Base-by-base conservation (phyloP, 1,140 invertebrate species). In the Vollenhovia emeryi region DNA sequence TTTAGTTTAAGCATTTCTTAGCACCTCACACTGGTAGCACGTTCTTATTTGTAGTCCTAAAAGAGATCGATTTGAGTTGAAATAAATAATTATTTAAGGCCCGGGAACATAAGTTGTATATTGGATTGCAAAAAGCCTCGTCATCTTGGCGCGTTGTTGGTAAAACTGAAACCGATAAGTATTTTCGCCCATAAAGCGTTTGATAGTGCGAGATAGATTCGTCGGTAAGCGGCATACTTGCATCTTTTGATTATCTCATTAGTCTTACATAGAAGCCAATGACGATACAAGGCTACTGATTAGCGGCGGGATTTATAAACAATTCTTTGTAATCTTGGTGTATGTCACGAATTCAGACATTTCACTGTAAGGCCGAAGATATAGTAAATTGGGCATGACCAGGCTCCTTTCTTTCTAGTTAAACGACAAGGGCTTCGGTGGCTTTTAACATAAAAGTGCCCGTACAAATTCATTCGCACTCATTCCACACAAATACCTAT, bases 321-420 rank as follows among this genome's bases (percentile, higher is more conserved):
- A 94, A 92, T 90, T 95, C 94, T 95, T 95, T 95, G 94, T 94
- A 95, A 95, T 95, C 94, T 95, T 95, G 94, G 94, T 93, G 93
- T 92, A 83, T 89, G 87, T 88, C 91, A 71, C 71, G 90, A 95
- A 91, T 91, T 40, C 86, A 87, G 78, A 90, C 91, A n/a, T 91
- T 92, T 92, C 92, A 93, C 94, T 95, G 94, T 95, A 95, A 95
- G 94, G 94, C 92, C 94, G 92, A 94, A 95, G 94, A 95, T 91
- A 95, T 91, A 95, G 50, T 75, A 93, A 93, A 92, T 75, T 91
- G 91, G 92, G 92, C 79, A 68, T 71, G 62, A 86, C 18, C 40
- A 30, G n/a, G 1, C 52, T 84, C 82, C 71, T 84, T 92, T 91
- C 83, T 78, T 87, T 85, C 9, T 24, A 93, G 91, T 55, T 82